Conservation (phyloP, 2,888 invertebrate species). For the Sialis lutaria region DNA sequence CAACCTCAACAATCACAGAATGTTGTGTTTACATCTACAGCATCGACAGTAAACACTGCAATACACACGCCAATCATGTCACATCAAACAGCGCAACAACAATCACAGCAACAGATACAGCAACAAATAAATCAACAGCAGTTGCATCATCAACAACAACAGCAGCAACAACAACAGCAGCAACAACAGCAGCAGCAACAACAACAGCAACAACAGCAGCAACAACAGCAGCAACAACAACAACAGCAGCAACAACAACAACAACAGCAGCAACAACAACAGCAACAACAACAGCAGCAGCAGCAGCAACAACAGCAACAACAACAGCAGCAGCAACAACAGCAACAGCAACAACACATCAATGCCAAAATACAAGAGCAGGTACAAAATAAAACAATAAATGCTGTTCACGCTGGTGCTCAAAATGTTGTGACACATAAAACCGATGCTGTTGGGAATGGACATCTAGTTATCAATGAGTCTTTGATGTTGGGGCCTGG, state of each 20-base stretch:
- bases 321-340: too few species aligned
- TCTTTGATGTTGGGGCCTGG: slow-evolving; percentile 4
- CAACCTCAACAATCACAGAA: slow-evolving; percentile 22
- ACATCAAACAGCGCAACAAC: slow-evolving; percentile 6
- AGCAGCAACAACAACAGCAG: neutral
- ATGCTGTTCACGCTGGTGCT: too few species aligned
- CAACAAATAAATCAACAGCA: slow-evolving; percentile 18
- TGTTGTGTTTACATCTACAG: slow-evolving; percentile 21
- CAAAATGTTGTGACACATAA: too few species aligned
- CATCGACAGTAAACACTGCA: slow-evolving; percentile 11
- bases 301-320: slow-evolving; percentile 10
- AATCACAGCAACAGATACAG: slow-evolving; percentile 12
- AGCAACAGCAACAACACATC: too few species aligned
- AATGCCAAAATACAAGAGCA: too few species aligned
- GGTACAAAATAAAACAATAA: too few species aligned
- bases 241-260: slow-evolving; percentile 16
- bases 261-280: slow-evolving; percentile 9
- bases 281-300: slow-evolving; percentile 9
- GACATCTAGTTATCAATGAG: slow-evolving; percentile 2
- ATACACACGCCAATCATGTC: neutral
- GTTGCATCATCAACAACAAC: slow-evolving; percentile 22
- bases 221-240: slow-evolving; percentile 13
- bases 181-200: neutral
- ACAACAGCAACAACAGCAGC: slow-evolving; percentile 16
- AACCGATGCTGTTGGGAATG: neutral